These are phyloP conservation scores for Rhorus exstirpatorius DNA, from an alignment of 2,888 invertebrate genomes.

Conservation along the genomic window DNA sequence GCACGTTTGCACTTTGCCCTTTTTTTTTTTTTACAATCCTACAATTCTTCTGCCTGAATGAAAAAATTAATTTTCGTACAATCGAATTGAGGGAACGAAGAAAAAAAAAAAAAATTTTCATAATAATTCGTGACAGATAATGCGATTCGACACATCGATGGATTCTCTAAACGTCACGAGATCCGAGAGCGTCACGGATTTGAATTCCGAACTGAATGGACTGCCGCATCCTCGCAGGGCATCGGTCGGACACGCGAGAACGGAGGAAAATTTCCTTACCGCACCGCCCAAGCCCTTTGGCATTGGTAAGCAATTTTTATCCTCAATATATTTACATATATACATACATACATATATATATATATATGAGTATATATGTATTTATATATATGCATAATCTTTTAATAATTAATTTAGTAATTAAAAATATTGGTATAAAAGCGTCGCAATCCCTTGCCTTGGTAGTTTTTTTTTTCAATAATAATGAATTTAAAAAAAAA, in stretches of 20 bases:
- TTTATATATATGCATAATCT: background rate
- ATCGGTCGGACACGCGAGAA: constrained; percentile 80
- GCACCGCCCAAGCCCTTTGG: constrained; percentile 93
- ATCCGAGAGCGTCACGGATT: constrained; percentile 94
- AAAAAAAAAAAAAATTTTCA: background rate
- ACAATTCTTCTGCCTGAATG: no score
- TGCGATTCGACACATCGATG: constrained; percentile 93
- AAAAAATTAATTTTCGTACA: no score
- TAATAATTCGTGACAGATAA: constrained; percentile 87
- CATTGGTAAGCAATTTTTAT: constrained; percentile 90
- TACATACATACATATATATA: background rate
- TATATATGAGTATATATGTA: background rate
- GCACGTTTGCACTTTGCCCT: no score
- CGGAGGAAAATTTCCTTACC: constrained; percentile 85
- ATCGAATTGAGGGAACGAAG: no score
- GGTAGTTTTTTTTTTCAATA: no score
- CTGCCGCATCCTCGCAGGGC: constrained; percentile 80
- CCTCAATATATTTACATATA: constrained; percentile 78
- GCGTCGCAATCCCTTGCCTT: no score
- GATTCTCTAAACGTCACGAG: constrained; percentile 92
- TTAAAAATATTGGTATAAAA: background rate
- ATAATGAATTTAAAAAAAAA: no score
- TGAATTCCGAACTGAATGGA: constrained; percentile 89
- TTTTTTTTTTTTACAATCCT: no score
- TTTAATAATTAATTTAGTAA: background rate